Conservation (phyloP, 2,888 invertebrate species). For the Lasioglossum calceatum region DNA sequence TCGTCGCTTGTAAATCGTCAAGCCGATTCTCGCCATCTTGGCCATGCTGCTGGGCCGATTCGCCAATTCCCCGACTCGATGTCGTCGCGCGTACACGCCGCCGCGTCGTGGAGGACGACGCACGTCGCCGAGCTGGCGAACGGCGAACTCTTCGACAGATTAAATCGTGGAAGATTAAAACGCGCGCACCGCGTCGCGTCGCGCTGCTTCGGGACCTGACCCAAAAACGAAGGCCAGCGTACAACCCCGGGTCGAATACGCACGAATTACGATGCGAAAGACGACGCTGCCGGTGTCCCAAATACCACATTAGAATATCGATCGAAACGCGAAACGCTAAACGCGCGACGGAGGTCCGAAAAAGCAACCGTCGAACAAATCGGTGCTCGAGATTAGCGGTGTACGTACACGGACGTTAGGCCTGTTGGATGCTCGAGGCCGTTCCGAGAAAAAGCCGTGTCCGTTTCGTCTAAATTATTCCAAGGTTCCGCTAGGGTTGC, state of each 20-base stretch:
- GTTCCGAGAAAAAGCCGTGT: background rate
- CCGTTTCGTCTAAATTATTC: background rate
- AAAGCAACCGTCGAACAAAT: background rate
- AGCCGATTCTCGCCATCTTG: slow-evolving; percentile 78
- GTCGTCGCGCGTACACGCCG: background rate
- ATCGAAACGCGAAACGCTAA: background rate
- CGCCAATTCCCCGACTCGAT: background rate
- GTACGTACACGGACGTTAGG: background rate
- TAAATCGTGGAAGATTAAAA: slow-evolving; percentile 22
- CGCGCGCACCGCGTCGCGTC: background rate
- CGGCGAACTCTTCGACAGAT: slow-evolving; percentile 13
- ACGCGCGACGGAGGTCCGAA: background rate
- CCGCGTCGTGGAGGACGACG: background rate
- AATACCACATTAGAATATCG: background rate
- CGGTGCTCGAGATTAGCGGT: background rate
- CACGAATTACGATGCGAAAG: background rate
- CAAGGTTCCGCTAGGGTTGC: background rate
- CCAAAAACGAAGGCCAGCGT: slow-evolving; percentile 4
- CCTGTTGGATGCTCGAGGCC: background rate
- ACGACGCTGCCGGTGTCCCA: slow-evolving; percentile 1
- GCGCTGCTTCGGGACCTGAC: background rate
- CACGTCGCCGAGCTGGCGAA: slow-evolving; percentile 20
- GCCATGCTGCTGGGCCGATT: slow-evolving; percentile 68
- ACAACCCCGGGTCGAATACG: background rate
- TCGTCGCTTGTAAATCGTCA: slow-evolving; percentile 72